Base-by-base conservation (phyloP, 2,113 vertebrate genomes). In the Carettochelys insculpta region DNA sequence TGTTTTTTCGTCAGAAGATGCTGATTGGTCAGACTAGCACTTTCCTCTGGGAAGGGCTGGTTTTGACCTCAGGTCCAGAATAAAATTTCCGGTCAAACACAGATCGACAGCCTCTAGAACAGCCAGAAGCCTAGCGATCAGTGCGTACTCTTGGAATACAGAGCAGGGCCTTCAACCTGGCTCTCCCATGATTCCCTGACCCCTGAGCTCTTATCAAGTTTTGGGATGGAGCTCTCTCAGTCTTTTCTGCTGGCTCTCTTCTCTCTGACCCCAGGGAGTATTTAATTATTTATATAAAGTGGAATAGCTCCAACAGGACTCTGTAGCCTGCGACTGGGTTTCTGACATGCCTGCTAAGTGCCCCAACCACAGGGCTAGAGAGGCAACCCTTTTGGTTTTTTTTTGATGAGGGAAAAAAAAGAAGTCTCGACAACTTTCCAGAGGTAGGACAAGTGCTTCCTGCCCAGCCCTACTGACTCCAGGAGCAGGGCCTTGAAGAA, bases 401-500 rank as follows among this genome's bases (percentile, higher is more conserved):
- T 68, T 68, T n/a, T n/a, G 34, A 11, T 19, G 34, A 22, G 20
- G 61, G n/a, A 68, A 38, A n/a, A 65, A 38, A 20, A 5, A 11
- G n/a, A 38, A 68, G 22, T 38, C 61, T 22, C 6, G 61, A 22
- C 61, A 68, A 19, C 38, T 68, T 68, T 38, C 19, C n/a, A 38
- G 61, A 34, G 61, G 19, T 3, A 1, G 61, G 34, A 68, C 34
- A 38, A 38, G 9, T 5, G 10, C 5, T 0, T 38, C 61, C n/a
- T 2, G 20, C n/a, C n/a, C n/a, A 5, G 19, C 2, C 91, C 88
- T 45, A 61, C 58, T 5, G 45, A 10, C 82, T 88, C 89, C 89
- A 94, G 91, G 92, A 88, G 83, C 54, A 24, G 81, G 51, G 81
- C 87, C 81, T 93, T 89, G 75, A 82, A 80, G 86, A 48, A 91